These are phyloP conservation scores for Scaptodrosophila latifasciaeformis DNA, from an alignment of 2,888 invertebrate species.

Conservation along the genomic window DNA sequence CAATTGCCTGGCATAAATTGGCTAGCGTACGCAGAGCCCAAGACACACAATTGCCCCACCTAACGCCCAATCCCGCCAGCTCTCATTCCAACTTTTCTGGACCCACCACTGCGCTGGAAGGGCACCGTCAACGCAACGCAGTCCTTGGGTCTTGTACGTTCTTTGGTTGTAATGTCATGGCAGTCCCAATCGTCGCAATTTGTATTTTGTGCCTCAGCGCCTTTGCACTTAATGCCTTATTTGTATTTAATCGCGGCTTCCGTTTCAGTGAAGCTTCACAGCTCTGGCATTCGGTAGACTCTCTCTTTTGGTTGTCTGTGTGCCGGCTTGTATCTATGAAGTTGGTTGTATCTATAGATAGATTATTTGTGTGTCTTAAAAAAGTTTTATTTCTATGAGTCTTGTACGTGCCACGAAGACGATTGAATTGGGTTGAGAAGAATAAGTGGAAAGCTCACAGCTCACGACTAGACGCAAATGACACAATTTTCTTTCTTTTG, in stretches of 20 bases:
- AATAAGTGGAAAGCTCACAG: too few species aligned
- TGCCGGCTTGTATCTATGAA: too few species aligned
- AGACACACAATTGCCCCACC: not conserved
- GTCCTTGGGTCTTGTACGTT: conserved; percentile 13
- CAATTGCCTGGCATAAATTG: conserved; percentile 42
- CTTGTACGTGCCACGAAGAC: too few species aligned
- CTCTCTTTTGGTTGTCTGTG: not conserved
- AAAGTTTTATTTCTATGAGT: too few species aligned
- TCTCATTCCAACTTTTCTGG: not conserved
- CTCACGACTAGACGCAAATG: conserved; percentile 46
- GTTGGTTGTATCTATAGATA: too few species aligned
- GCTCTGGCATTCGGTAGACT: not conserved
- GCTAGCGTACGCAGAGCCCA: not conserved
- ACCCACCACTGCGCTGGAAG: too few species aligned
- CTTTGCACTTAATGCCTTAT: conserved; percentile 65
- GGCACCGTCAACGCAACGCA: conserved; percentile 30
- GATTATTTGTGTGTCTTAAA: too few species aligned
- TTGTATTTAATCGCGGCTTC: conserved; percentile 69
- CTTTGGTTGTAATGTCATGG: conserved; percentile 6
- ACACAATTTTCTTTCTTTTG: conserved; percentile 50
- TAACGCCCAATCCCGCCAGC: not conserved
- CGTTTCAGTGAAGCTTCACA: conserved; percentile 34
- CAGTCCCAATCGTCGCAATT: conserved; percentile 60
- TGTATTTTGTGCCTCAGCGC: conserved; percentile 68
- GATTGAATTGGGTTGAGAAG: too few species aligned